Base-by-base conservation (phyloP, 2,797 vertebrate genomes). In the Gila robusta region DNA sequence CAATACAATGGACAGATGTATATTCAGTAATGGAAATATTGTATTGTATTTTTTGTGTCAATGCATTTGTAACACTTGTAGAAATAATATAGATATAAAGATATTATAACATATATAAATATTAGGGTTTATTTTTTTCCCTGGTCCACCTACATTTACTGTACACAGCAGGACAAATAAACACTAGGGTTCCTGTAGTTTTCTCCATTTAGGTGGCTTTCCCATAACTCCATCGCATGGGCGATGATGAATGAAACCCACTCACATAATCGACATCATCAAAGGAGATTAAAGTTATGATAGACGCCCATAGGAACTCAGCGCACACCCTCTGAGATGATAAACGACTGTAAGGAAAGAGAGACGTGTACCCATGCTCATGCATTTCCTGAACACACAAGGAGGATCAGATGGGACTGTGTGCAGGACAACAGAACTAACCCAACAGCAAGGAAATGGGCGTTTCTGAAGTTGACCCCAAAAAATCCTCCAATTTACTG, bases 361-460 rank as follows among this genome's bases (percentile, higher is more conserved):
- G 39, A 67, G 73, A 82, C 79, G 67, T 85, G 67, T 86, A 67
- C 81, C 56, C n/a, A 86, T 82, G 81, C 79, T 79, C 84, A 84
- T 44, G 62, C 74, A n/a, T 73, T 81, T 90, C 82, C 83, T 79
- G 76, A 49, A 84, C 82, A 67, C 83, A 83, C 37, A 83, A 76
- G 84, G 79, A 84, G 82, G 66, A 73, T 56, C 83, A 62, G 56
- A 72, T 67, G 62, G 47, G 81, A 85, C 79, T 62, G 79, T 47
- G 77, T 88, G 86, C 69, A 69, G 44, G 82, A 77, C 56, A 74
- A 81, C 49, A 37, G 28, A 56, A 79, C 71, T 77, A 87, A 72
- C 87, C 83, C 80, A 37, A 23, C 56, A 5, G 37, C 69, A 56
- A 90, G 90, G 87, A 91, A 90, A 89, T 79, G 41, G 82, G 81